Evolutionary conservation across 2,113 vertebrate genomes (phyloP).

Genomic region (Eretmochelys imbricata): DNA sequence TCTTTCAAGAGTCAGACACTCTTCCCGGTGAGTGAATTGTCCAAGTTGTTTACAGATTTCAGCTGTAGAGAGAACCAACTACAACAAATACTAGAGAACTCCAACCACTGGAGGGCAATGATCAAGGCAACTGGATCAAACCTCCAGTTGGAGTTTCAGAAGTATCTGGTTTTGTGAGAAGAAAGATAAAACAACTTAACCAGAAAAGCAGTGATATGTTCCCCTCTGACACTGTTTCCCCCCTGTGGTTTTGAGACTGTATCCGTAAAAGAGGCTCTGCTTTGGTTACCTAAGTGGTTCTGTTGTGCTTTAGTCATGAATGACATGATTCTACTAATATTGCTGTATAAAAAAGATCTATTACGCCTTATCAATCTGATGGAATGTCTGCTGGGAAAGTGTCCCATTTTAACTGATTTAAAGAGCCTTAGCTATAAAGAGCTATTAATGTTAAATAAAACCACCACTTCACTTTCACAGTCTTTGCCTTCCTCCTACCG

Average conservation of each 20-base stretch:
- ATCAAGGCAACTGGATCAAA: not conserved
- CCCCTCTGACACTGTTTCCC: not conserved
- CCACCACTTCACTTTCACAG: not conserved
- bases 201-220: not conserved
- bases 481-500: not conserved
- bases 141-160: not conserved
- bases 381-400: not conserved
- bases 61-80: not conserved
- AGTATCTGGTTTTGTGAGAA: not conserved
- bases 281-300: not conserved
- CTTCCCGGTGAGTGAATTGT: not conserved
- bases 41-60: not conserved
- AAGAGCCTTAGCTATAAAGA: not conserved
- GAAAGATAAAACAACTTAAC: not conserved
- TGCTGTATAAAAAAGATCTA: not conserved
- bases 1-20: not conserved
- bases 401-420: not conserved
- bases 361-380: not conserved
- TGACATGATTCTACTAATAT: not conserved
- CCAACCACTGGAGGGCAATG: not conserved
- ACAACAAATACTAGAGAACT: not conserved
- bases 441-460: not conserved
- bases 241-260: not conserved
- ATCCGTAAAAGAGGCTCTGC: not conserved
- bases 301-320: not conserved